Evolutionary conservation across 2,797 vertebrate genomes (phyloP).

Genomic region (Galagoides demidoff): DNA sequence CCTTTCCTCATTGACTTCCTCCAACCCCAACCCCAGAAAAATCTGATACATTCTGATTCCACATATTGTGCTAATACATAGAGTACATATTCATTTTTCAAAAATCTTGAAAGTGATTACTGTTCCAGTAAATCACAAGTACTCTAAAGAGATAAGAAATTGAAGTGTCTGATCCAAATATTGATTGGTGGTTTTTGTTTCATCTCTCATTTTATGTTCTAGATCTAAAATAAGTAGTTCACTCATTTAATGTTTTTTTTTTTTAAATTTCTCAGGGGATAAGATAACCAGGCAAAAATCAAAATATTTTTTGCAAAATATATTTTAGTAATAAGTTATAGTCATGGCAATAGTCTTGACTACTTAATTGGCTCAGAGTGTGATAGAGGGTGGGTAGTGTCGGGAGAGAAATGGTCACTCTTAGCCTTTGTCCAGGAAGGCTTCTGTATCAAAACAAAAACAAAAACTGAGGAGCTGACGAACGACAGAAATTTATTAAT

Average conservation of each 20-base stretch:
- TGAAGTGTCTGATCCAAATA: background rate
- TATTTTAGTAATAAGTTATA: background rate
- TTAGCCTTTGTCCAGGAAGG: background rate
- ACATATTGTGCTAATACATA: background rate
- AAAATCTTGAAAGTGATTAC: background rate
- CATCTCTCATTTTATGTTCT: background rate
- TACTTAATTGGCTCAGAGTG: background rate
- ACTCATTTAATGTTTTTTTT: background rate
- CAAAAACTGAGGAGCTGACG: background rate
- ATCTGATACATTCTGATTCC: background rate
- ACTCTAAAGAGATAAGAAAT: background rate
- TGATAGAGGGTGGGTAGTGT: background rate
- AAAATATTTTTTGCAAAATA: background rate
- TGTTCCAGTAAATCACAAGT: background rate
- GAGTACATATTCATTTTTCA: background rate
- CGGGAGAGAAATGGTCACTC: background rate
- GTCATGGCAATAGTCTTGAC: background rate
- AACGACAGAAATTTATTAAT: background rate
- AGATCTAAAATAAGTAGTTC: background rate
- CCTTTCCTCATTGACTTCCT: conserved; percentile 32
- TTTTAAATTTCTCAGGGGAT: background rate
- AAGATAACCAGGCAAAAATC: background rate
- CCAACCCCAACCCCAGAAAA: conserved; percentile 3
- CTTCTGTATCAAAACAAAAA: background rate
- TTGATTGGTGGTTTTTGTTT: background rate